A percentile compares a stretch with the other conserved stretches of the same genome.
Evolutionary conservation across 2,113 vertebrate genomes (phyloP).

Genomic region (Hystrix brachyura): DNA sequence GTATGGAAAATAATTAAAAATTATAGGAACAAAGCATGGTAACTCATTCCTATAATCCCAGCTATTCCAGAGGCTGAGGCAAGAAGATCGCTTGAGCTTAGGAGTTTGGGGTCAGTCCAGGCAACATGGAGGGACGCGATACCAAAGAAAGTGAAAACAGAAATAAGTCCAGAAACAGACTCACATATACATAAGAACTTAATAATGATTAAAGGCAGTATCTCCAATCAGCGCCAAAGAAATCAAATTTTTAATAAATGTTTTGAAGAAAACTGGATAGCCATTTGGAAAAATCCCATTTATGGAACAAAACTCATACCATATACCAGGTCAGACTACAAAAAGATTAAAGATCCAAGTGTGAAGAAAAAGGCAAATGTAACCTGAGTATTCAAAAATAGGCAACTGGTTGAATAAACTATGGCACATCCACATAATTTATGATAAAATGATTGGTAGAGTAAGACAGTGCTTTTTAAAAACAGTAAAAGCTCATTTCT

Average conservation of each 20-base stretch:
- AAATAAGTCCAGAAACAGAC: too few species aligned
- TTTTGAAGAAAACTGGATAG: not conserved
- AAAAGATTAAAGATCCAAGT: not conserved
- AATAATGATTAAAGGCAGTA: constrained; percentile 2
- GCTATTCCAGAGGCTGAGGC: too few species aligned
- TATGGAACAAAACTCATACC: not conserved
- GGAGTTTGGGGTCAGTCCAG: not conserved
- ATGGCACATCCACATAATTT: not conserved
- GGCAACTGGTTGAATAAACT: not conserved
- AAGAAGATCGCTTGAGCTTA: not conserved
- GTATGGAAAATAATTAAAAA: not conserved
- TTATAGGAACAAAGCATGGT: too few species aligned
- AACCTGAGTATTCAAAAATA: not conserved
- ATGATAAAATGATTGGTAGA: constrained; percentile 19
- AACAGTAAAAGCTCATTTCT: not conserved
- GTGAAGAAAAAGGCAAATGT: not conserved
- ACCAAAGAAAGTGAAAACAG: too few species aligned
- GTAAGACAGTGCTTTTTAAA: constrained; percentile 51
- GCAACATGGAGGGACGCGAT: not conserved
- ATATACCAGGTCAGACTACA: not conserved
- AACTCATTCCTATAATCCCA: too few species aligned
- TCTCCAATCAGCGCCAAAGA: not conserved
- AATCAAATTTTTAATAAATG: not conserved
- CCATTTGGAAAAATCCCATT: not conserved
- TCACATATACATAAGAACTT: not conserved